These are phyloP conservation scores for Crotalus viridis DNA, from an alignment of 2,113 vertebrate genomes.

Conservation along the genomic window DNA sequence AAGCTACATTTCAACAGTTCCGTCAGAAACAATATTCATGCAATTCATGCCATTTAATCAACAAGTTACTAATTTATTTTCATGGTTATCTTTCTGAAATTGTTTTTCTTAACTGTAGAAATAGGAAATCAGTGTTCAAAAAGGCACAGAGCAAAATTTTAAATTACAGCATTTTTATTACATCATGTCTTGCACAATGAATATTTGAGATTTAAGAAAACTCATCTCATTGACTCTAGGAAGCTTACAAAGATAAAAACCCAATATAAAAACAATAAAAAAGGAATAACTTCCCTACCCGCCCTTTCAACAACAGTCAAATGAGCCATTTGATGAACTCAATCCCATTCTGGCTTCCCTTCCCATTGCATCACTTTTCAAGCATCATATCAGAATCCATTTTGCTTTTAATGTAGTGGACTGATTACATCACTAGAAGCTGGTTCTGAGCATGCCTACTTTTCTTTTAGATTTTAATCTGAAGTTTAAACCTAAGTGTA, in stretches of 20 bases:
- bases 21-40: not conserved
- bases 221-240: not conserved
- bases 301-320: not conserved
- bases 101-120: not conserved
- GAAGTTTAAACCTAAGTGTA: not conserved
- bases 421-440: not conserved
- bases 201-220: slow-evolving; percentile 4
- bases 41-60: not conserved
- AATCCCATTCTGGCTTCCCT: not conserved
- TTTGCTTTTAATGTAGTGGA: not conserved
- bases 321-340: not conserved
- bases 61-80: not conserved
- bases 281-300: not conserved
- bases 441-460: not conserved
- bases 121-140: slow-evolving; percentile 6
- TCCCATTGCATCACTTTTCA: not conserved
- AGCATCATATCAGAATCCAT: not conserved
- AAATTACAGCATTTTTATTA: not conserved
- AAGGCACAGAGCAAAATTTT: not conserved
- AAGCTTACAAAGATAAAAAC: not conserved
- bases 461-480: not conserved
- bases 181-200: not conserved
- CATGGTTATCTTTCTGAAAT: not conserved
- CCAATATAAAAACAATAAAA: not conserved
- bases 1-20: not conserved